Percentiles rank a stretch among this genome's conserved stretches.
These are phyloP conservation scores for Neoseiulus cucumeris DNA, from an alignment of 1,140 invertebrate species.

Conservation along the genomic window DNA sequence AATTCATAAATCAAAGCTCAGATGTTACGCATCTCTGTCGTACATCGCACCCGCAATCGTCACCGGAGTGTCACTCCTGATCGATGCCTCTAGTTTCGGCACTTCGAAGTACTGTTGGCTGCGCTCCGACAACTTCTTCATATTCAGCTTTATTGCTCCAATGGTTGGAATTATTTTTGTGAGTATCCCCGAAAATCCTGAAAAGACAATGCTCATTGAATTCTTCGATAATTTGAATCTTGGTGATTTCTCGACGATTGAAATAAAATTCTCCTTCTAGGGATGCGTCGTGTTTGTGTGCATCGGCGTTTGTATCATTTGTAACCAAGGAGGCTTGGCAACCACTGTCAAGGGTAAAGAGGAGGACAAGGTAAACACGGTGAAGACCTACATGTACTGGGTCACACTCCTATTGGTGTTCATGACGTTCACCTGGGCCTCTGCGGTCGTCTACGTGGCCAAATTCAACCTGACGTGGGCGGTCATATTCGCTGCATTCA, in stretches of 20 bases:
- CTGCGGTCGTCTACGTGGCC: constrained; percentile 6
- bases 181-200: not conserved
- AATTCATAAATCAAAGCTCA: constrained; percentile 57
- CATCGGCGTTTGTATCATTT: constrained; percentile 17
- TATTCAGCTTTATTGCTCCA: constrained; percentile 77
- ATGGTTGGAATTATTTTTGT: constrained; percentile 53
- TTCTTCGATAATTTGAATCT: too few species aligned
- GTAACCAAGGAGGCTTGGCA: constrained; percentile 12
- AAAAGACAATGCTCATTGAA: too few species aligned
- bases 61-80: constrained; percentile 49
- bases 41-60: constrained; percentile 56
- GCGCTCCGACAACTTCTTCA: constrained; percentile 59
- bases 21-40: constrained; percentile 60
- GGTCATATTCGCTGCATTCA: not conserved
- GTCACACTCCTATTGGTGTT: not conserved
- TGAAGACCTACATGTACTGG: not conserved
- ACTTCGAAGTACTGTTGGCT: constrained; percentile 72
- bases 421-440: constrained; percentile 10
- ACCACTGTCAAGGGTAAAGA: constrained; percentile 18
- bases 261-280: constrained; percentile 2
- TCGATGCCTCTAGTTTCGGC: constrained; percentile 64
- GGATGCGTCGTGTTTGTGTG: constrained; percentile 17
- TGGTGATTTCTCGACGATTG: too few species aligned
- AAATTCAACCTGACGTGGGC: constrained; percentile 5
- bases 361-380: constrained; percentile 12